These are phyloP conservation scores for Varanus salvator DNA, from an alignment of 2,113 vertebrate genomes.

Conservation along the genomic window DNA sequence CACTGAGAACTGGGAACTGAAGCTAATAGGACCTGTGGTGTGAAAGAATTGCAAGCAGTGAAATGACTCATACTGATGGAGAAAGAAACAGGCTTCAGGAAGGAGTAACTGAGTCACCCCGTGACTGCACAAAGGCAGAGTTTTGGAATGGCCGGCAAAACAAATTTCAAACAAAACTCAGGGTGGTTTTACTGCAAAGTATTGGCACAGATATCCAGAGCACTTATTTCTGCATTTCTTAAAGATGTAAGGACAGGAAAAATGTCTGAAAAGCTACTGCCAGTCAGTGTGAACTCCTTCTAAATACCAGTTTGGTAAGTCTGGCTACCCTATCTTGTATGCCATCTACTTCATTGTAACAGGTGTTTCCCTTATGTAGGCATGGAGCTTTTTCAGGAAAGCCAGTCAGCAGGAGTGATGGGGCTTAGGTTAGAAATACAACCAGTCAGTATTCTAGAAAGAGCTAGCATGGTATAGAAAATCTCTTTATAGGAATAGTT, in stretches of 20 bases:
- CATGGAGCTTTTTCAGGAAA: background rate
- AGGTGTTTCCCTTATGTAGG: background rate
- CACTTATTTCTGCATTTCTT: background rate
- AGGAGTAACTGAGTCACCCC: constrained; percentile 17
- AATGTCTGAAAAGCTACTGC: background rate
- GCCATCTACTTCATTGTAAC: background rate
- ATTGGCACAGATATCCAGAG: background rate
- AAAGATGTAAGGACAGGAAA: background rate
- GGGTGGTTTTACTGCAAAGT: background rate
- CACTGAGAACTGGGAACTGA: background rate
- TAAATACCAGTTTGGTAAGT: background rate
- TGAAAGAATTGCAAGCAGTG: background rate
- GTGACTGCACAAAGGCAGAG: background rate
- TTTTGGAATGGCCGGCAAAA: background rate
- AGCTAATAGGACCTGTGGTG: background rate
- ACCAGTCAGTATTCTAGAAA: background rate
- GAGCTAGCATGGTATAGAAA: background rate
- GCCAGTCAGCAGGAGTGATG: background rate
- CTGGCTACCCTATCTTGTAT: background rate
- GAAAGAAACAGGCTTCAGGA: constrained; percentile 14
- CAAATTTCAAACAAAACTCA: background rate
- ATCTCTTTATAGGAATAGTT: background rate
- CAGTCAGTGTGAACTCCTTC: background rate
- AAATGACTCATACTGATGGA: constrained; percentile 6
- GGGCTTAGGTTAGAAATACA: too few relatives aligned